Evolutionary conservation across 2,888 invertebrate genomes (phyloP).

Genomic region (Mimumesa dahlbomi): DNA sequence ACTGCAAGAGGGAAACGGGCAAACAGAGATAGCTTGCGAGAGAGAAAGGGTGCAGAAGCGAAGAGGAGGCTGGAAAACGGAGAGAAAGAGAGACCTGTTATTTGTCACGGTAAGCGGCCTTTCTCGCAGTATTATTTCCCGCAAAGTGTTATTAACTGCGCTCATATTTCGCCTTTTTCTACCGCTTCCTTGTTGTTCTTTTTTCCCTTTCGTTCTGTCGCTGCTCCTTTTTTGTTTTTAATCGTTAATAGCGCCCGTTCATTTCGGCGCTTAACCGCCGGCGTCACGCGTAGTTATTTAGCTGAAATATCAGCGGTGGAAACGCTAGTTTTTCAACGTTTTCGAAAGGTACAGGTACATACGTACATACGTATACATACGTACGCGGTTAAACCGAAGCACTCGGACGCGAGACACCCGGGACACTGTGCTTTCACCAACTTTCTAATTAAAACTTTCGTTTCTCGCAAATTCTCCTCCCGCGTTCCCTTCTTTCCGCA

Average conservation of each 20-base stretch:
- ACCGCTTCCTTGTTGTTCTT: constrained; percentile 69
- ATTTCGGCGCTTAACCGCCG: constrained; percentile 77
- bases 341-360: no score
- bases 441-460: no score
- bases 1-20: constrained; percentile 36
- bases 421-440: no score
- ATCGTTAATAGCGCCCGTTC: constrained; percentile 79
- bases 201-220: constrained; percentile 63
- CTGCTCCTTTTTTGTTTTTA: constrained; percentile 67
- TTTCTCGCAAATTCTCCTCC: no score
- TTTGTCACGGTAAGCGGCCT: constrained; percentile 80
- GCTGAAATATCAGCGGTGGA: constrained; percentile 74
- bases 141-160: constrained; percentile 80
- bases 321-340: constrained; percentile 53
- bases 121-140: constrained; percentile 80
- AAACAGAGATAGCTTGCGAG: constrained; percentile 34
- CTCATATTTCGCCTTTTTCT: constrained; percentile 79
- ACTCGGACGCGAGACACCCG: no score
- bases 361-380: no score
- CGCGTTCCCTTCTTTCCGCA: no score
- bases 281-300: constrained; percentile 76
- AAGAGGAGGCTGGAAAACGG: no score
- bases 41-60: no score
- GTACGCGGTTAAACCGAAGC: no score
- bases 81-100: constrained; percentile 73